Base-by-base conservation (phyloP, 2,113 vertebrate species). In the Piliocolobus tephrosceles region DNA sequence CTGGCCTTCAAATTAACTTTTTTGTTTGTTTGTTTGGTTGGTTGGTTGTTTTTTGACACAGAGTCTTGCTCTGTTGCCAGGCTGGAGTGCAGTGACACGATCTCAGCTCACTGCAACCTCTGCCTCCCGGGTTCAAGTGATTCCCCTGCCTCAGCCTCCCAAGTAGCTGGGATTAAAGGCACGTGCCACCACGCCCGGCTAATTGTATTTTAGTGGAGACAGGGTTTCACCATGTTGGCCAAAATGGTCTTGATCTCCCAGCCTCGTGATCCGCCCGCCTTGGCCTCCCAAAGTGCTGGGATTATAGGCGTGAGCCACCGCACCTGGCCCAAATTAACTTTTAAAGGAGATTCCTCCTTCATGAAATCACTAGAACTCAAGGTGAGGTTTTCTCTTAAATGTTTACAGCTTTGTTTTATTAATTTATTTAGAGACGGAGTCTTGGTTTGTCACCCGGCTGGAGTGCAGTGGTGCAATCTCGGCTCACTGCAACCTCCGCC, bases 331-430 rank as follows among this genome's bases (percentile, higher is more conserved):
- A 64, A 43, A 76, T 52, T 23, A 84, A 80, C n/a, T 75, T 90
- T 79, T 90, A 87, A 80, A 90, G 73, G 35, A 78, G 50, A 79
- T 38, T 6, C 57, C 10, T 72, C 43, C 47, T 92, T 88, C 32
- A 57, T 73, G 35, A 93, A 96, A 50, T 94, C 43, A 88, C 13
- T 84, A 73, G 61, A 43, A 94, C 76, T 82, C 30, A 92, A 92
- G 47, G 58, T 58, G 58, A 82, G 22, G 35, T 85, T 85, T 80
- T 88, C 80, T 82, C 55, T 84, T 47, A 87, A 47, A 84, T 79
- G 82, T 95, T 70, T 85, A 91, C 32, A 92, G 61, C n/a, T 92
- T 88, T 89, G 89, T 30, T 73, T 55, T 55, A 55, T 55, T 55
- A 20, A 55, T 55, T 55, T 55, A 55, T 55, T 55, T 55, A 55